Evolutionary conservation across 2,113 vertebrate genomes (phyloP), one percentile per base, ranked within the genome.

Genomic region (Tragelaphus buxtoni): DNA sequence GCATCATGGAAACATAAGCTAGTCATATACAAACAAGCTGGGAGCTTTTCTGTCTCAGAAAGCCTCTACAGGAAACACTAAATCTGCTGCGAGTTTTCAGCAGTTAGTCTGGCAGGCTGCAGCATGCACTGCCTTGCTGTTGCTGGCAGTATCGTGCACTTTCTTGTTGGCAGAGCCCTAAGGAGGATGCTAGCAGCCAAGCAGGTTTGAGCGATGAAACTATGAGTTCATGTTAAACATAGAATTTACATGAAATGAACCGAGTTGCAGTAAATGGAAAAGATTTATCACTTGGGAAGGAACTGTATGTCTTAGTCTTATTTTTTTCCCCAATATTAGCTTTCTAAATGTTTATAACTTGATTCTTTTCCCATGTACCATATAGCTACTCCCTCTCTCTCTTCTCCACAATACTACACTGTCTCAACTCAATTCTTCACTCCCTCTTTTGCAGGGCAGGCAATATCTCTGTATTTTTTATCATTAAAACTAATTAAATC

Each of bases 171-270:
- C 81, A 90, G 88, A 85, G 42, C 80, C 26, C 87, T 24, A 9
- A 95, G 88, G 88, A 86, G 28, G 30, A 32, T 18, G 39, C 76
- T 51, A 88, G 90, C 93, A 93, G 97, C 92, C 92, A 90, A 94
- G 88, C 92, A 94, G 90, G 76, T 96, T 60, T 92, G 96, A 97
- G 84, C 90, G 83, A 56, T 53, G 81, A 85, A 97, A 93, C 95
- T n/a, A 69, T 79, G 92, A 97, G 90, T 96, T 92, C 69, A 56
- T 72, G 53, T 55, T 94, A 35, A 88, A 90, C 69, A 88, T 0
- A 94, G 90, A 94, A 90, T 96, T 95, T 96, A 92, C 51, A 91
- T 77, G 94, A 96, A 95, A 89, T 89, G 88, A 97, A 72, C 88
- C 4, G 16, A 92, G 58, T 45, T 45, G 7, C 77, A 85, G 39